Evolutionary conservation across 2,113 vertebrate genomes (phyloP).

Genomic region (Muntiacus reevesi): DNA sequence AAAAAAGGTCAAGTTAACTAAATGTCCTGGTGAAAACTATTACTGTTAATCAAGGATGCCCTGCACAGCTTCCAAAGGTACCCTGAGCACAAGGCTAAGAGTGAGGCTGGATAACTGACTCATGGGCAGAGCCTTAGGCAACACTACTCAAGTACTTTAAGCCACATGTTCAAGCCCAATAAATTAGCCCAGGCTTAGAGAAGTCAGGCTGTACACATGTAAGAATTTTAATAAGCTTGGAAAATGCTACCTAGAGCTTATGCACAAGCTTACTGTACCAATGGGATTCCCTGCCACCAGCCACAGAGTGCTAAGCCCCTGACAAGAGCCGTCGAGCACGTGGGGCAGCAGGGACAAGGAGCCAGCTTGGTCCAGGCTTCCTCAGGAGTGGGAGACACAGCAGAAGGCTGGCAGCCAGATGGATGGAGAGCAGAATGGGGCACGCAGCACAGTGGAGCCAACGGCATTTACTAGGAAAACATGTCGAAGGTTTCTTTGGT

Average conservation of each 20-base stretch:
- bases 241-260: constrained; percentile 71
- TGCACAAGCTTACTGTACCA: constrained; percentile 61
- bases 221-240: constrained; percentile 75
- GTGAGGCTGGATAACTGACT: neutral
- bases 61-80: neutral
- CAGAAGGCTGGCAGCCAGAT: constrained; percentile 54
- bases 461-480: constrained; percentile 45
- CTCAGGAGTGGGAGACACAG: constrained; percentile 26
- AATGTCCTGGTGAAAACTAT: neutral
- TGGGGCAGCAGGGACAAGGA: neutral
- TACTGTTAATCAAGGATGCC: neutral
- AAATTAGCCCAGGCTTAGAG: constrained; percentile 75
- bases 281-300: constrained; percentile 56
- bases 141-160: constrained; percentile 53
- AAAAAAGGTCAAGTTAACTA: neutral
- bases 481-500: neutral
- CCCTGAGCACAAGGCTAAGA: neutral
- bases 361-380: constrained; percentile 14
- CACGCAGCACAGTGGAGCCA: constrained; percentile 28
- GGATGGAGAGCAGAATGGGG: constrained; percentile 39
- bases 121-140: constrained; percentile 52
- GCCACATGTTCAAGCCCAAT: constrained; percentile 72
- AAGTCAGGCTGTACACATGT: constrained; percentile 71
- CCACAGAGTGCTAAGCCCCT: constrained; percentile 50
- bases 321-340: constrained; percentile 34